Conservation (phyloP, 2,797 vertebrate genomes). For the Danio albolineatus region DNA sequence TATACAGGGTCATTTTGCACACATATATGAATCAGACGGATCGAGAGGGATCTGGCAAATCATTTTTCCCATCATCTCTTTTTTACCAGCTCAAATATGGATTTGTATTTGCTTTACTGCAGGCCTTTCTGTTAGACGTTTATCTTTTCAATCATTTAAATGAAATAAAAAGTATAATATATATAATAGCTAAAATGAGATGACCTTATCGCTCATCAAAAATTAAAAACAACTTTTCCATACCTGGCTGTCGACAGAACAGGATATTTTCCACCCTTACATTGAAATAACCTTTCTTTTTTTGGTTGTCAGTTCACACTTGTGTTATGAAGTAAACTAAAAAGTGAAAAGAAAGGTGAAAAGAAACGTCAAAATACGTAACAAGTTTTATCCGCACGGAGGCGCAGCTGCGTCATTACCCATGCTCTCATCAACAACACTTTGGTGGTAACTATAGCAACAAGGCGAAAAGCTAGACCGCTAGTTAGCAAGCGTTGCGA, state of each 20-base stretch:
- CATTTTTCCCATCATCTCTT: neutral
- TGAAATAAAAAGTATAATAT: too few species aligned
- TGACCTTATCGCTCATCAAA: too few species aligned
- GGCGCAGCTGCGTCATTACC: conserved; percentile 24
- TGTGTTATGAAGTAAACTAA: neutral
- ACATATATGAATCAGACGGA: too few species aligned
- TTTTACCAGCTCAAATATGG: neutral
- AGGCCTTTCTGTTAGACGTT: neutral
- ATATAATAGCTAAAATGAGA: too few species aligned
- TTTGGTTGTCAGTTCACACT: neutral
- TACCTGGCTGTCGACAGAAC: neutral
- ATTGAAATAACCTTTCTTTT: neutral
- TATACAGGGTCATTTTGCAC: too few species aligned
- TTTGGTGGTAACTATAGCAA: conserved; percentile 41
- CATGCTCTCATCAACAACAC: neutral
- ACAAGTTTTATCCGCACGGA: neutral
- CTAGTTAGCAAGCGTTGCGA: conserved; percentile 5
- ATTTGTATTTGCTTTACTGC: neutral
- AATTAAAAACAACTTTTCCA: neutral
- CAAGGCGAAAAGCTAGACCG: conserved; percentile 17
- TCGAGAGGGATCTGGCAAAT: neutral
- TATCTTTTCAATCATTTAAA: neutral
- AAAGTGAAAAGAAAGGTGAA: too few species aligned
- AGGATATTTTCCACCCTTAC: neutral
- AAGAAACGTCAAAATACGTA: neutral